Evolutionary conservation across 2,797 vertebrate species (phyloP), one percentile per base, ranked within the genome.

Genomic region (Otolemur crassicaudatus): DNA sequence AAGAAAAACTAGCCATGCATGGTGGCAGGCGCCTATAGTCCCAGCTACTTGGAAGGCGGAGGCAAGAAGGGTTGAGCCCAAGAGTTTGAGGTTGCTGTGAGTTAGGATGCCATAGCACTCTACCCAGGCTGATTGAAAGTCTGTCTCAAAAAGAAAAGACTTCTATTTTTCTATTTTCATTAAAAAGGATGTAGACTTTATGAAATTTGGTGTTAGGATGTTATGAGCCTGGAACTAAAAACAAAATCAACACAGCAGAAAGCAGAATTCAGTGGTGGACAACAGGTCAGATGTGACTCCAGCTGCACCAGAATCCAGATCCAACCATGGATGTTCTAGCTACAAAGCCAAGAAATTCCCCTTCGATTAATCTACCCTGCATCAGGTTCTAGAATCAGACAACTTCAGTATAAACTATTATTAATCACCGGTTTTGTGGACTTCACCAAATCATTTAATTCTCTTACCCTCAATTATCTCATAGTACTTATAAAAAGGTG

Each of bases 181-280:
- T 19, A 53, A 20, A 69, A 56, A 92, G 17, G 14, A 82, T 22
- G 76, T 2, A 93, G 49, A 85, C 23, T 72, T 61, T 53, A 20
- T 22, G 29, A 17, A 20, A 87, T 67, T 67, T 88, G 27, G 16
- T 61, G 27, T 29, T 83, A 31, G 12, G 22, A 79, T 6, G 27
- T 49, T 40, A 3, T 87, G 10, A 88, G 67, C 43, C 3, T 87
- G n/a, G 37, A 91, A 25, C 29, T 49, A 11, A 79, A 22, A 93
- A 84, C 37, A 65, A 91, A 88, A 79, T 3, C 19, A 91, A 72
- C 16, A 91, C 6, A 95, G 31, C 65, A 94, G 53, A 84, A 88
- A 73, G 40, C 14, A 65, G 58, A 88, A 80, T 19, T 34, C 7
- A 88, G 13, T 10, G 84, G 14, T 46, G 8, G 25, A 2, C 37